Conservation (phyloP, 2,888 invertebrate species). For the Erebia epiphron region DNA sequence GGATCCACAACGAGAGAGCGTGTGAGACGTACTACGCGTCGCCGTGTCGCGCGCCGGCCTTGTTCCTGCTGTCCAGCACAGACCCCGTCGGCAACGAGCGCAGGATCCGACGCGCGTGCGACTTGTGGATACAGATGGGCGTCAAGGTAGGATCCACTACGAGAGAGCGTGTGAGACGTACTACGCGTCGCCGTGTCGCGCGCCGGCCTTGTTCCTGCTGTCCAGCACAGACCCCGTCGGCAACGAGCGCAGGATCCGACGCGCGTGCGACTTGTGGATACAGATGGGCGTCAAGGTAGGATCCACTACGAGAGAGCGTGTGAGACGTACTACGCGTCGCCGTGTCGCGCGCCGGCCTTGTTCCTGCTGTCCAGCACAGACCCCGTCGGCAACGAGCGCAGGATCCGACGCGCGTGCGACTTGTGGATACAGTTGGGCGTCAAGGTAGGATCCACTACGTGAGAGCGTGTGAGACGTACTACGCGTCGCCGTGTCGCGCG, state of each 20-base stretch:
- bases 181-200: slow-evolving; percentile 88
- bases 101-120: slow-evolving; percentile 87
- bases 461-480: slow-evolving; percentile 91
- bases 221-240: slow-evolving; percentile 87
- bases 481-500: too few relatives aligned
- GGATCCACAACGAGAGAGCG: slow-evolving; percentile 89
- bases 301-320: slow-evolving; percentile 92
- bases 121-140: slow-evolving; percentile 89
- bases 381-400: slow-evolving; percentile 88
- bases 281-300: slow-evolving; percentile 87
- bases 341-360: slow-evolving; percentile 89
- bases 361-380: slow-evolving; percentile 86
- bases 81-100: slow-evolving; percentile 88
- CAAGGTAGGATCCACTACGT: slow-evolving; percentile 90
- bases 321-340: slow-evolving; percentile 91
- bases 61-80: slow-evolving; percentile 86
- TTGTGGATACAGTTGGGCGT: slow-evolving; percentile 90
- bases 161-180: slow-evolving; percentile 91
- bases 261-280: slow-evolving; percentile 89
- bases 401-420: slow-evolving; percentile 87
- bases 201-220: slow-evolving; percentile 89
- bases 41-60: slow-evolving; percentile 88
- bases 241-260: slow-evolving; percentile 86
- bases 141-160: slow-evolving; percentile 90
- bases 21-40: slow-evolving; percentile 93